Base-by-base conservation (phyloP, 1,140 invertebrate species). In the Drosophila ercepeae region DNA sequence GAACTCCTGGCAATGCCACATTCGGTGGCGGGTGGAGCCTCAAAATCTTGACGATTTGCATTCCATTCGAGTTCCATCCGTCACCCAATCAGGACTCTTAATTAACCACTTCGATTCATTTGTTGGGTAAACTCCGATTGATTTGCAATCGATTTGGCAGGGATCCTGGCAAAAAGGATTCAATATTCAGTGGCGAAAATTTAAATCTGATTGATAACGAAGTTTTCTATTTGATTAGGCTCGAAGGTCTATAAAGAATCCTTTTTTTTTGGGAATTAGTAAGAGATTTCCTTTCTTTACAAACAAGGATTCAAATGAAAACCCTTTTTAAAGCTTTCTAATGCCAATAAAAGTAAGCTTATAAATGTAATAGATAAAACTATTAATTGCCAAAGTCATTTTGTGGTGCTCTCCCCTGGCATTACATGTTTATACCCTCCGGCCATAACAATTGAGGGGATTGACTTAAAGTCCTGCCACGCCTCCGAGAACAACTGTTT, bases 31-130 rank as follows among this genome's bases (percentile, higher is more conserved):
- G n/a, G n/a, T n/a, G n/a, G n/a, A n/a, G 4, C 18, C 55, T 21
- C 16, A 16, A 36, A 42, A 60, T 53, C 58, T 34, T 23, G 13
- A 18, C 58, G 39, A 61, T 54, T 61, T 61, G 50, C 58, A 42
- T 63, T n/a, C 21, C 19, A 19, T 19, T 14, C 23, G 42, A 54
- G 23, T 54, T 6, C 27, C 9, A 13, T 8, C 2, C 11, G 29
- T 16, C 14, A 16, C 9, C 25, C 61, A 63, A 65, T 50, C 44
- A 42, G 44, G 57, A 44, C 41, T 50, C 34, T 65, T 63, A 49
- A 65, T 50, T 32, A 65, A 50, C 55, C 44, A 63, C 23, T 25
- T 65, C 41, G 8, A 44, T 58, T 63, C 18, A 61, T 49, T 65
- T 61, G 34, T 50, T 23, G 6, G 25, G 5, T 14, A 61, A 60